A percentile compares a stretch with the other conserved stretches of the same genome.
Conservation (phyloP, 2,888 invertebrate species). For the Stegana nigrithorax region DNA sequence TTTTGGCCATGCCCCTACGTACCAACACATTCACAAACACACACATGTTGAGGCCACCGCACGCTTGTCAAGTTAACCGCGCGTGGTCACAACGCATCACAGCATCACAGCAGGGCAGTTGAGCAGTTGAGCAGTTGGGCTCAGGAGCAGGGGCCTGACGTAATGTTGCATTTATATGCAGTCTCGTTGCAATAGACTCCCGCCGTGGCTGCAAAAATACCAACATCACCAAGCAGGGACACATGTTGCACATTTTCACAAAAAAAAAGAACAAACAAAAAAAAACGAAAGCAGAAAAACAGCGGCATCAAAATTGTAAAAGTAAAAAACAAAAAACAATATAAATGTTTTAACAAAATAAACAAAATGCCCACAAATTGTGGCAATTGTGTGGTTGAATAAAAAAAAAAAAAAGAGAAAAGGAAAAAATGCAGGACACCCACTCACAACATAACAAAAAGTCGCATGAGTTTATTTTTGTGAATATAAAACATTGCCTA, state of each 20-base stretch:
- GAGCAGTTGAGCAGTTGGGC: neutral
- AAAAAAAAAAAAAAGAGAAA: too few relatives aligned
- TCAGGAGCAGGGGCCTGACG: neutral
- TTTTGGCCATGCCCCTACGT: slow-evolving; percentile 7
- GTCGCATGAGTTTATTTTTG: slow-evolving; percentile 7
- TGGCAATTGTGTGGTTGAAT: slow-evolving; percentile 15
- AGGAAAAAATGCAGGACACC: too few relatives aligned
- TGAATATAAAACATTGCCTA: neutral
- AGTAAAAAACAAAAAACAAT: slow-evolving; percentile 13
- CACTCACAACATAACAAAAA: too few relatives aligned
- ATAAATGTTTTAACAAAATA: neutral
- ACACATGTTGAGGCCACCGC: neutral
- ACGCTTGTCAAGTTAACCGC: neutral
- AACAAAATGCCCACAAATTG: slow-evolving; percentile 22
- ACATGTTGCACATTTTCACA: slow-evolving; percentile 39
- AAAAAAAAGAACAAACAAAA: slow-evolving; percentile 19
- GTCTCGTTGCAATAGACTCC: slow-evolving; percentile 17
- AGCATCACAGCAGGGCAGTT: neutral
- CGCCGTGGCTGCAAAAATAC: neutral
- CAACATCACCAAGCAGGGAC: neutral
- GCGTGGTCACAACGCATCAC: neutral
- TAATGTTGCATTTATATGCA: slow-evolving; percentile 1
- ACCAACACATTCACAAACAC: neutral
- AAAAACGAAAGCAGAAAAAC: slow-evolving; percentile 9
- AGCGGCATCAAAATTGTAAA: too few relatives aligned